phyloP scores from a whole-genome alignment of 1,140 invertebrate species.

The Drosophila kikkawai region DNA sequence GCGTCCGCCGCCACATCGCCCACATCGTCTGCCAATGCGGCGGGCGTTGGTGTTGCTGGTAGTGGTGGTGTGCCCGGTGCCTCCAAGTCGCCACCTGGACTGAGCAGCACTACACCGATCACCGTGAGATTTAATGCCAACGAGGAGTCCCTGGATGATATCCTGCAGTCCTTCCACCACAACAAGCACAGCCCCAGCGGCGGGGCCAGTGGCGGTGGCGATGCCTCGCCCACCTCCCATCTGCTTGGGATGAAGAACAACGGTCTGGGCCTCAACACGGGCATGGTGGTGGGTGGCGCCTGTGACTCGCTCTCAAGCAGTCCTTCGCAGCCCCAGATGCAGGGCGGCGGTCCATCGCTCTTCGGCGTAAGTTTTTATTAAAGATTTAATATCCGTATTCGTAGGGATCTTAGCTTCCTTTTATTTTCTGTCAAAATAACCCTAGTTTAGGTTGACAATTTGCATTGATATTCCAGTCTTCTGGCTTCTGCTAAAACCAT shows the following conservation, averaged over 20 bases:
- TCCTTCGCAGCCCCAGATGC: constrained; percentile 70
- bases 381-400: background rate
- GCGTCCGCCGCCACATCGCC: constrained; percentile 65
- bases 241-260: constrained; percentile 71
- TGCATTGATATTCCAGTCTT: too few species aligned
- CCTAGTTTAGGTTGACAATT: too few species aligned
- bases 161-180: constrained; percentile 80
- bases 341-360: constrained; percentile 42
- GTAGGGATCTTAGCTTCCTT: too few species aligned
- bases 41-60: background rate
- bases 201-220: constrained; percentile 53
- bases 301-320: constrained; percentile 80
- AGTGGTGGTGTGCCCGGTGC: constrained; percentile 8
- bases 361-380: constrained; percentile 61
- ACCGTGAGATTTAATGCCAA: constrained; percentile 83
- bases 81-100: constrained; percentile 64
- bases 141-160: constrained; percentile 80
- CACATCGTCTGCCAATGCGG: constrained; percentile 53
- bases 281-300: constrained; percentile 50
- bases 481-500: too few species aligned
- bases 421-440: too few species aligned
- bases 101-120: constrained; percentile 73
- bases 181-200: constrained; percentile 68
- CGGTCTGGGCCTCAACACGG: constrained; percentile 60
- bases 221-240: constrained; percentile 63